A percentile compares a stretch with the other conserved stretches of the same genome.
phyloP scores from a whole-genome alignment of 1,140 invertebrate genomes.

The Heliconius congener region DNA sequence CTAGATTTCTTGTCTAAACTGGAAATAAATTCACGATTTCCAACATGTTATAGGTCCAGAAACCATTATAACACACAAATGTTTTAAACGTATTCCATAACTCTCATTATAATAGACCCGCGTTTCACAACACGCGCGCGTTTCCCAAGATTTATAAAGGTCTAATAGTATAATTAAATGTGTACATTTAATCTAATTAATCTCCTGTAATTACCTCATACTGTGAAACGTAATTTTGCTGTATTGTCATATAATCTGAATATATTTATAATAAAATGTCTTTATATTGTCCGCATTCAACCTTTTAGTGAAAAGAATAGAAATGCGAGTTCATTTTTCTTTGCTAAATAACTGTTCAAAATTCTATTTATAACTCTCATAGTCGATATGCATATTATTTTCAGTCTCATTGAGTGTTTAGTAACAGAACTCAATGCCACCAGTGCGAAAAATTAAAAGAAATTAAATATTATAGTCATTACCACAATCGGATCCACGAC shows the following conservation, averaged over 20 bases:
- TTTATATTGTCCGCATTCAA: not conserved
- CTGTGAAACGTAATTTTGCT: not conserved
- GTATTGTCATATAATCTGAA: not conserved
- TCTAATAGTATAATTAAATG: conserved; percentile 1
- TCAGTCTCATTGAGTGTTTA: no score
- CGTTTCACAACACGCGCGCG: not conserved
- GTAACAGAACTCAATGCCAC: no score
- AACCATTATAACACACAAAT: not conserved
- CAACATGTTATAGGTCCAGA: no score
- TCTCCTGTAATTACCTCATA: no score
- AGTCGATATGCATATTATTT: no score
- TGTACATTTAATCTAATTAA: not conserved
- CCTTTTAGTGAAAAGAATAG: not conserved
- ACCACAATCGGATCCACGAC: no score
- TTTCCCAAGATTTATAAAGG: not conserved
- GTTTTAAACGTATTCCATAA: not conserved
- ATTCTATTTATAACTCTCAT: no score
- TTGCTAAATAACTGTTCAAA: not conserved
- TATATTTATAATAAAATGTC: not conserved
- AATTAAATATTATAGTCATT: no score
- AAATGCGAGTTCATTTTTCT: no score
- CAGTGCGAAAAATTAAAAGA: no score
- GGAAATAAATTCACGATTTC: no score
- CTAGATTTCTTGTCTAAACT: no score
- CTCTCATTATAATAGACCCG: not conserved